Evolutionary conservation across 2,888 invertebrate species (phyloP).

Genomic region (Hyposoter dolosus): DNA sequence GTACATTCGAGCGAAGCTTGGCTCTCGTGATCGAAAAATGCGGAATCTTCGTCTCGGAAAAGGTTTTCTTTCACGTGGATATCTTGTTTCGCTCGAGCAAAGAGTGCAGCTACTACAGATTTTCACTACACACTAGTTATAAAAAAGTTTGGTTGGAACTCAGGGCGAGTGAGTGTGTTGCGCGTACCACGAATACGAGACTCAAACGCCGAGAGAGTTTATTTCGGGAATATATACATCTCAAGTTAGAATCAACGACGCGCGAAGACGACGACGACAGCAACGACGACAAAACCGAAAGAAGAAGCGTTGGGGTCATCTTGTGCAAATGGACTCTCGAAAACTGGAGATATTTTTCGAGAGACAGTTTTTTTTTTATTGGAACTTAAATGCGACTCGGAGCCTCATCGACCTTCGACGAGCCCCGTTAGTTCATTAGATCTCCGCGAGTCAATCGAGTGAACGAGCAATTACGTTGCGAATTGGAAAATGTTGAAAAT

Average conservation of each 20-base stretch:
- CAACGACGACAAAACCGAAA: neutral
- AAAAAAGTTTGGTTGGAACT: constrained; percentile 29
- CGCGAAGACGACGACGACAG: constrained; percentile 58
- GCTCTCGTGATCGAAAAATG: neutral
- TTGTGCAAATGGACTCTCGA: constrained; percentile 5
- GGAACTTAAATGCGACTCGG: neutral
- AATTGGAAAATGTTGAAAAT: neutral
- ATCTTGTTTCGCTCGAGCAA: constrained; percentile 39
- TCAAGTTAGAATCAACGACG: constrained; percentile 76
- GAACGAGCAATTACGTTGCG: neutral
- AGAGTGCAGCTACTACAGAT: constrained; percentile 30
- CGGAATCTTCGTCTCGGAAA: neutral
- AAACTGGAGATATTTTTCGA: neutral
- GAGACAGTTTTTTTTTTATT: neutral
- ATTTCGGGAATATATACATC: constrained; percentile 78
- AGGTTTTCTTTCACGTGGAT: constrained; percentile 34
- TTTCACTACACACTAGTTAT: constrained; percentile 9
- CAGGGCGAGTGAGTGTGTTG: constrained; percentile 21
- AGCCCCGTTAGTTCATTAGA: neutral
- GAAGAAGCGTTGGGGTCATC: neutral
- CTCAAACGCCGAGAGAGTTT: constrained; percentile 70
- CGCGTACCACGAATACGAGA: constrained; percentile 45
- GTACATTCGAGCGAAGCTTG: neutral
- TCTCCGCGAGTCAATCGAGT: neutral
- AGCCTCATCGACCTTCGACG: neutral